These are phyloP conservation scores for Caerostris darwini DNA, from an alignment of 1,140 invertebrate species.

Conservation along the genomic window DNA sequence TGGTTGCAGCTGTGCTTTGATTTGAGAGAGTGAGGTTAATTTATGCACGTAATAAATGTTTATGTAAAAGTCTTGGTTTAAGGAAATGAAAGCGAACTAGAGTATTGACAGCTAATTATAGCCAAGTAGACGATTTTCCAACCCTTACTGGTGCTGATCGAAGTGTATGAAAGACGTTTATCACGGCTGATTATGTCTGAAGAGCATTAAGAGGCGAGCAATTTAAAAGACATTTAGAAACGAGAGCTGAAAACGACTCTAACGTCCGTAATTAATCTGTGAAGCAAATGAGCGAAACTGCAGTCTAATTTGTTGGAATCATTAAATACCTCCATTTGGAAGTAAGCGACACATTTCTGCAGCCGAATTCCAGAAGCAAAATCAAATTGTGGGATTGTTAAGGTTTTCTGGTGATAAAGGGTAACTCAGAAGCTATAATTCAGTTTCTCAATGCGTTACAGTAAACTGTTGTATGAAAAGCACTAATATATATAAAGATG, in stretches of 20 bases:
- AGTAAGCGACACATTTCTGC: constrained; percentile 6
- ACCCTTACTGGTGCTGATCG: background rate
- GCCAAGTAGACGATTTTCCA: background rate
- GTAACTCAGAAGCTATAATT: background rate
- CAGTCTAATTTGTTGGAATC: constrained; percentile 1
- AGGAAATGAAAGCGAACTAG: constrained; percentile 10
- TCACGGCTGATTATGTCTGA: constrained; percentile 7
- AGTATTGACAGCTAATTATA: constrained; percentile 37
- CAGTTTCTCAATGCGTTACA: background rate
- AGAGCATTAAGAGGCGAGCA: background rate
- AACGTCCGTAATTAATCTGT: background rate
- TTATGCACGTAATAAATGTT: constrained; percentile 2
- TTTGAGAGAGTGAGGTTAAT: background rate
- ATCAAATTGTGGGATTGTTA: background rate
- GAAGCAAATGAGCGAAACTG: constrained; percentile 12
- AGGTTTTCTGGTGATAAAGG: background rate
- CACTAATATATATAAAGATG: background rate
- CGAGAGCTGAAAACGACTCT: background rate
- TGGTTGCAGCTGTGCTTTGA: background rate
- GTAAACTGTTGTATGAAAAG: background rate
- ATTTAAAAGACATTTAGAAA: constrained; percentile 18
- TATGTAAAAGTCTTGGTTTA: constrained; percentile 17
- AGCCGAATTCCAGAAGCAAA: background rate
- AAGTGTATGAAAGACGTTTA: constrained; percentile 9
- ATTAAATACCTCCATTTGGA: background rate